These are phyloP conservation scores for Catocala fraxini DNA, from an alignment of 2,888 invertebrate genomes.

Conservation along the genomic window DNA sequence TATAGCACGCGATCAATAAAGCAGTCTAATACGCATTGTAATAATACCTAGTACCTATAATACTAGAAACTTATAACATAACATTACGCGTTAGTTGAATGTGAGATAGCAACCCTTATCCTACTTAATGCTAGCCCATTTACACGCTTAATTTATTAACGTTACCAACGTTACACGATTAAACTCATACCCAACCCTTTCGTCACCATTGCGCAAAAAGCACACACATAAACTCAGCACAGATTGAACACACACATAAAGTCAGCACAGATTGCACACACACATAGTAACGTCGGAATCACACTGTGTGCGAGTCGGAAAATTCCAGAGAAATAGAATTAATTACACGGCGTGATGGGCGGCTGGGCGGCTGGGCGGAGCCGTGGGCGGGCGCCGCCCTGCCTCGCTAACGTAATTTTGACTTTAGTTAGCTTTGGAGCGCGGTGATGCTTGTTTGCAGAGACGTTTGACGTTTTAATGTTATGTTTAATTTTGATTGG, in stretches of 20 bases:
- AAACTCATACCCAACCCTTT: not conserved
- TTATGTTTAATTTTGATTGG: not conserved
- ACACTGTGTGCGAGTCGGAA: slow-evolving; percentile 44
- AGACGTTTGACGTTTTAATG: slow-evolving; percentile 8
- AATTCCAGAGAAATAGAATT: slow-evolving; percentile 69
- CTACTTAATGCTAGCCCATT: not conserved
- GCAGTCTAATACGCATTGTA: no score
- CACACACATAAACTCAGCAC: not conserved
- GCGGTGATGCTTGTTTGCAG: slow-evolving; percentile 24
- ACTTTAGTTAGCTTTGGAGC: slow-evolving; percentile 48
- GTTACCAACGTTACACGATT: slow-evolving; percentile 8
- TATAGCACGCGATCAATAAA: no score
- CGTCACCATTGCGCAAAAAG: not conserved
- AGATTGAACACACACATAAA: slow-evolving; percentile 16
- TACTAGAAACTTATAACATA: not conserved
- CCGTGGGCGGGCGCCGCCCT: slow-evolving; percentile 49
- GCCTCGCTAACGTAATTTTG: slow-evolving; percentile 61
- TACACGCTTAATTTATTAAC: slow-evolving; percentile 7
- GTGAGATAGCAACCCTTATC: not conserved
- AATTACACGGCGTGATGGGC: slow-evolving; percentile 64
- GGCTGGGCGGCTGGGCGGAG: slow-evolving; percentile 47
- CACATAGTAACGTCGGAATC: slow-evolving; percentile 31
- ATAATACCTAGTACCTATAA: no score
- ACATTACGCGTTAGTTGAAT: not conserved
- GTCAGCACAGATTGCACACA: slow-evolving; percentile 19